A percentile compares a stretch with the other conserved stretches of the same genome.
phyloP scores from a whole-genome alignment of 1,140 invertebrate genomes.

The Pogonognathellus flavescens region DNA sequence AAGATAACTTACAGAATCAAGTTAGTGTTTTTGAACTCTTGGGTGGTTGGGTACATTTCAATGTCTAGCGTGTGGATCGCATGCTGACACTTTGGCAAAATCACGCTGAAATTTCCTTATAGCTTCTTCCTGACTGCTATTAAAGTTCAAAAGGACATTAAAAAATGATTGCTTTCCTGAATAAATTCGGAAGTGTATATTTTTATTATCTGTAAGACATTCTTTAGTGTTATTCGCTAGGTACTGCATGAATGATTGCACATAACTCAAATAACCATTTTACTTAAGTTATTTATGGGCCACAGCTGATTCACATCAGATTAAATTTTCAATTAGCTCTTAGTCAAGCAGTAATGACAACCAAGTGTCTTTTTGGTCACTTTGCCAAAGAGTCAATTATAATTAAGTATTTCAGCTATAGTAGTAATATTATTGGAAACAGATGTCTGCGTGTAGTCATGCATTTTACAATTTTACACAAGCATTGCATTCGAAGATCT shows the following conservation, averaged over 20 bases:
- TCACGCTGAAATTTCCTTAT: neutral
- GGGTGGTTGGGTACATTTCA: no score
- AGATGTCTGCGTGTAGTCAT: neutral
- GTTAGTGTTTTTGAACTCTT: no score
- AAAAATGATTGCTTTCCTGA: slow-evolving; percentile 12
- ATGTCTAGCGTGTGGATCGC: no score
- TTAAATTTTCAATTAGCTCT: slow-evolving; percentile 31
- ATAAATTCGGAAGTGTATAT: neutral
- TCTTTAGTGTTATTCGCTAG: neutral
- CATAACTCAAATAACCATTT: slow-evolving; percentile 1
- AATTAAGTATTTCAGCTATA: no score
- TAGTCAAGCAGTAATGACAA: slow-evolving; percentile 7
- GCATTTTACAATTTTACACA: neutral
- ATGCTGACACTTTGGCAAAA: neutral
- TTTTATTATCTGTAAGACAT: neutral
- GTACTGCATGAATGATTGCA: neutral
- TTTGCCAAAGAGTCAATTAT: slow-evolving; percentile 8
- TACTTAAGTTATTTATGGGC: slow-evolving; percentile 20
- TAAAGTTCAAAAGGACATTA: no score
- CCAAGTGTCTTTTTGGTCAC: neutral
- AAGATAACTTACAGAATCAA: no score
- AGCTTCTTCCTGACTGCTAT: neutral
- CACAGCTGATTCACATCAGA: neutral
- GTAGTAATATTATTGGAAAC: neutral
- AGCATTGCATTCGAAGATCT: neutral